phyloP scores from a whole-genome alignment of 2,888 invertebrate species.

The Hirtodrosophila duncani region DNA sequence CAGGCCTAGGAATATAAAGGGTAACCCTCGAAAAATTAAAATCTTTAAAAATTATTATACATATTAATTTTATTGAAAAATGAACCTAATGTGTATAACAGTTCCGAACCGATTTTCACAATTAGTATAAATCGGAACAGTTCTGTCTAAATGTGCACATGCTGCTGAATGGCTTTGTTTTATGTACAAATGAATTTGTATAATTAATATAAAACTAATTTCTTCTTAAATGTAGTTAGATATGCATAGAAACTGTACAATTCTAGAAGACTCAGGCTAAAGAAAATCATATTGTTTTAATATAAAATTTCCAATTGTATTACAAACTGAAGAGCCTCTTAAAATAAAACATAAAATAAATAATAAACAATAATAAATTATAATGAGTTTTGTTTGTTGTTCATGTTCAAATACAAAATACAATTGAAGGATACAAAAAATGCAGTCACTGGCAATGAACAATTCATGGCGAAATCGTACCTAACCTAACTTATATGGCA shows the following conservation, averaged over 20 bases:
- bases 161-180: too few species aligned
- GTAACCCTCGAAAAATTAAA: too few species aligned
- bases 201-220: conserved; percentile 11
- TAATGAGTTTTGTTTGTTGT: too few species aligned
- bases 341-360: conserved; percentile 43
- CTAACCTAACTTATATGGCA: conserved; percentile 59
- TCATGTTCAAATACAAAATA: conserved; percentile 35
- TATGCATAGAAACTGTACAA: conserved; percentile 44
- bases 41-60: conserved; percentile 11
- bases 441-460: conserved; percentile 64
- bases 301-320: conserved; percentile 8
- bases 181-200: too few species aligned
- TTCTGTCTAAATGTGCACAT: too few species aligned
- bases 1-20: too few species aligned
- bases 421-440: conserved; percentile 28
- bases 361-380: conserved; percentile 18
- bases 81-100: too few species aligned
- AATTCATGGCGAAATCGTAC: conserved; percentile 8
- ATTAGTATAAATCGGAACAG: too few species aligned
- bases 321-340: conserved; percentile 64
- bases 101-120: too few species aligned
- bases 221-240: conserved; percentile 12
- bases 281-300: conserved; percentile 7
- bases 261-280: conserved; percentile 42
- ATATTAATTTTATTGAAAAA: conserved; percentile 13